Evolutionary conservation across 2,888 invertebrate genomes (phyloP), one percentile per base, ranked within the genome.

Genomic region (Melinaea marsaeus): DNA sequence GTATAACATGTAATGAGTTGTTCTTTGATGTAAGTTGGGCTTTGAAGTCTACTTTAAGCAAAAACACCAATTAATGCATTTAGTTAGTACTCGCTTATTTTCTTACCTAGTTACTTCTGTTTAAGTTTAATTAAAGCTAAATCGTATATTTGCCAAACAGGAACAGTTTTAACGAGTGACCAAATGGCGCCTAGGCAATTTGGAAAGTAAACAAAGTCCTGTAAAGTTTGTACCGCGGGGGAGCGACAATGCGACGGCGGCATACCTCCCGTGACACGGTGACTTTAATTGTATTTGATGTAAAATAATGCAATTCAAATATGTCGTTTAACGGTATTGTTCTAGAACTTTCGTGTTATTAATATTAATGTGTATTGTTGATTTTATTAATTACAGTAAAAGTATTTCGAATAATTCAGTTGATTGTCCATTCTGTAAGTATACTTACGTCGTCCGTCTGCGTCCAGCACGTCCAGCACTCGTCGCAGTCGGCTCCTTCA

Each of bases 201-300:
- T 83, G 77, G 68, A 72, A 74, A 22, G 70, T 74, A 79, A 73
- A 80, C 75, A 70, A 79, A 84, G 81, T 87, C 80, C 80, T 85
- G 80, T 82, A 76, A 87, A 87, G 78, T 87, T 86, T 73, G 72
- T 60, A 77, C 88, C 76, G 85, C 42, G 55, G 82, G 79, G 88
- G 72, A 70, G 75, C 79, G 82, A 85, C 80, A 78, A 66, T 73
- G 65, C 65, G 66, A 60, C 65, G 62, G 67, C 65, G 62, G 59
- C 60, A 66, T 60, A 64, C 59, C 58, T 65, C 65, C 66, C 54
- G 65, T 65, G 70, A 63, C 61, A 64, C 64, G 64, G 65, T 67
- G 62, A 58, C n/a, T 7, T 32, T 32, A 22, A 51, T 51, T 51
- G 51, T 7, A 11, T 7, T 32, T 51, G 32, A 51, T 51, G 32